Conservation (phyloP, 2,113 vertebrate genomes). For the Melanerpes aurifrons region DNA sequence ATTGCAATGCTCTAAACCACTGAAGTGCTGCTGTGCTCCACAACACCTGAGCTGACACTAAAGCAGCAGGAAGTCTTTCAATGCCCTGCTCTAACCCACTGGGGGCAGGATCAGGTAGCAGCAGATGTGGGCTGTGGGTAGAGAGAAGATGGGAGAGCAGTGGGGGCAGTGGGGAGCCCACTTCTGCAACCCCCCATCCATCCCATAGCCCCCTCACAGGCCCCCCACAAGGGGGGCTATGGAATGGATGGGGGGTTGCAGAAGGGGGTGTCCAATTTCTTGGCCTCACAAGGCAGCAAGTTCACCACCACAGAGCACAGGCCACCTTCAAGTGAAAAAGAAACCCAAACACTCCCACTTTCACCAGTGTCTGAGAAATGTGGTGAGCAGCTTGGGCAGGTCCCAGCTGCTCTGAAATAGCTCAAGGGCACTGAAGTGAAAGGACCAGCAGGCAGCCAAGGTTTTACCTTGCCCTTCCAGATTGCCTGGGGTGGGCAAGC, state of each 20-base stretch:
- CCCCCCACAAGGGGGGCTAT: neutral
- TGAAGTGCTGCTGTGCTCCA: rapidly evolving
- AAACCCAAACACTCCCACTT: neutral
- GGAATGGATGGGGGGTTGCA: neutral
- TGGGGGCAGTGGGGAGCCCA: no score
- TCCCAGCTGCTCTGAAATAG: neutral
- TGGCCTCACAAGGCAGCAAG: neutral
- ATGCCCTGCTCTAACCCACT: neutral
- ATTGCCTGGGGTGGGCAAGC: rapidly evolving
- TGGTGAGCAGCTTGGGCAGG: neutral
- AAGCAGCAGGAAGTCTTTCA: neutral
- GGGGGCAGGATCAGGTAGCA: neutral
- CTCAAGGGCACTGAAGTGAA: constrained; percentile 25
- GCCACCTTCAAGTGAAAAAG: neutral
- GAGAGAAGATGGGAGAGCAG: neutral
- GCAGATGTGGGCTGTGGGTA: neutral
- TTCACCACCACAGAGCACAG: rapidly evolving
- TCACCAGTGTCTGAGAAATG: neutral
- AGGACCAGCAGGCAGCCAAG: neutral
- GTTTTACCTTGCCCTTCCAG: neutral
- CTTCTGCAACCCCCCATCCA: no score
- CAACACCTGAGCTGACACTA: neutral
- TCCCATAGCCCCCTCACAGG: no score
- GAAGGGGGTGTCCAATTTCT: neutral
- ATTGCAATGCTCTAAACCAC: neutral